Conservation (phyloP, 64 coral and sea anemone genomes). For the Cladopsammia gracilis region DNA sequence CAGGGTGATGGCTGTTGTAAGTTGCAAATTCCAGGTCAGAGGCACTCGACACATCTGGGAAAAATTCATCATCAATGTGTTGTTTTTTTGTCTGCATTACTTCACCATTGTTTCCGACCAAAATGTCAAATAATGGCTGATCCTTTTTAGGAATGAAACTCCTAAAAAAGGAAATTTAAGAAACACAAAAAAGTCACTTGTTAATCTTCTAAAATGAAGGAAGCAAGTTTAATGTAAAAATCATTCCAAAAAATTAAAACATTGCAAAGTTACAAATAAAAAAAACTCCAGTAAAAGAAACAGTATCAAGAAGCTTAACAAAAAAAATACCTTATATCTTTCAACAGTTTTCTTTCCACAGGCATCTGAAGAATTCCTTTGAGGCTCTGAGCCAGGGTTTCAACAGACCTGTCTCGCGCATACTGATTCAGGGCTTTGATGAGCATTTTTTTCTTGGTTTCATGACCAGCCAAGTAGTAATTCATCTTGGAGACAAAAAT, state of each 20-base stretch:
- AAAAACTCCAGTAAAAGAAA: background rate
- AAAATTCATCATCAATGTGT: background rate
- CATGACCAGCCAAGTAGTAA: constrained; percentile 90
- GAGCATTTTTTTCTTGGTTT: constrained; percentile 77
- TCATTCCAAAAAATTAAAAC: no score
- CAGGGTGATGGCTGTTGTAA: constrained; percentile 25
- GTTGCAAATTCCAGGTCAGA: constrained; percentile 66
- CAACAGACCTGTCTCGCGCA: constrained; percentile 90
- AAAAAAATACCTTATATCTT: constrained; percentile 81
- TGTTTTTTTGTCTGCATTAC: constrained; percentile 17
- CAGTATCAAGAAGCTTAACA: background rate
- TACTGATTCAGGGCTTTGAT: constrained; percentile 94
- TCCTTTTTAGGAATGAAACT: constrained; percentile 82
- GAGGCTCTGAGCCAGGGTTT: constrained; percentile 69
- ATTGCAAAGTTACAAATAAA: background rate
- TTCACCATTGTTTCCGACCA: constrained; percentile 75
- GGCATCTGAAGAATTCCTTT: constrained; percentile 82
- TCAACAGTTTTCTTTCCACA: constrained; percentile 84
- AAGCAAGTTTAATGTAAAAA: no score
- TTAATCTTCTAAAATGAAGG: no score
- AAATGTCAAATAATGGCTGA: constrained; percentile 85
- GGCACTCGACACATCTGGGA: constrained; percentile 48
- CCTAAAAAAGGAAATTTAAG: constrained; percentile 28
- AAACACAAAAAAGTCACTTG: background rate
- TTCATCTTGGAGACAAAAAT: constrained; percentile 88